Percentiles rank a stretch among this genome's conserved stretches.
Evolutionary conservation across 1,140 invertebrate genomes (phyloP).

Genomic region (Lasioglossum albipes): DNA sequence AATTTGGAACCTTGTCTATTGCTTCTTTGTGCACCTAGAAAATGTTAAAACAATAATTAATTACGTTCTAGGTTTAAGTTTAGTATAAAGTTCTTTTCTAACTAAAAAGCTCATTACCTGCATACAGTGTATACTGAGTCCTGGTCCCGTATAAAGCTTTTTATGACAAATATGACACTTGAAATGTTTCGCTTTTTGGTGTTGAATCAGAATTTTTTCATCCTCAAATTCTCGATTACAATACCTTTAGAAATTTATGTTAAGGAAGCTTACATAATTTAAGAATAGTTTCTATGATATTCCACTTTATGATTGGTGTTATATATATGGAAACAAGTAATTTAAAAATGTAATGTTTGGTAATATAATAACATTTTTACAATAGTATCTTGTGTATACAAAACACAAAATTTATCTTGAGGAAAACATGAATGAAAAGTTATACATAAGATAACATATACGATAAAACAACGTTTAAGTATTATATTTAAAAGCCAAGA

Average conservation of each 20-base stretch:
- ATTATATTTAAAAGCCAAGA: no score
- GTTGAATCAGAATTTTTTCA: constrained; percentile 99
- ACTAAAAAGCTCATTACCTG: constrained; percentile 86
- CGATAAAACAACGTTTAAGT: no score
- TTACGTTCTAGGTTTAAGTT: constrained; percentile 12
- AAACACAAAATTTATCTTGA: no score
- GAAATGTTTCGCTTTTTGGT: constrained; percentile 99
- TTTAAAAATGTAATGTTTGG: no score
- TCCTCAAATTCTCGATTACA: constrained; percentile 99
- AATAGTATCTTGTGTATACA: no score
- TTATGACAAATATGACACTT: constrained; percentile 99
- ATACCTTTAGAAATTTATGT: constrained; percentile 87
- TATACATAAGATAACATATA: no score
- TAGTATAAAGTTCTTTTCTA: not conserved
- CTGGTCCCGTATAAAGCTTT: constrained; percentile 98
- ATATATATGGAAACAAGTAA: no score
- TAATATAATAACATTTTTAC: no score
- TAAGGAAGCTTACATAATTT: constrained; percentile 73
- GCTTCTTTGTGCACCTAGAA: constrained; percentile 99
- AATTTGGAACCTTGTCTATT: constrained; percentile 99
- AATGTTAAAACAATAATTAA: constrained; percentile 32
- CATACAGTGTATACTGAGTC: constrained; percentile 99
- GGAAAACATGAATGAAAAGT: no score
- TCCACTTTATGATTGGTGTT: no score
- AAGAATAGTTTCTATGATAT: not conserved